Evolutionary conservation across 2,113 vertebrate species (phyloP), one percentile per base, ranked within the genome.

Genomic region (Cyrtonyx montezumae): DNA sequence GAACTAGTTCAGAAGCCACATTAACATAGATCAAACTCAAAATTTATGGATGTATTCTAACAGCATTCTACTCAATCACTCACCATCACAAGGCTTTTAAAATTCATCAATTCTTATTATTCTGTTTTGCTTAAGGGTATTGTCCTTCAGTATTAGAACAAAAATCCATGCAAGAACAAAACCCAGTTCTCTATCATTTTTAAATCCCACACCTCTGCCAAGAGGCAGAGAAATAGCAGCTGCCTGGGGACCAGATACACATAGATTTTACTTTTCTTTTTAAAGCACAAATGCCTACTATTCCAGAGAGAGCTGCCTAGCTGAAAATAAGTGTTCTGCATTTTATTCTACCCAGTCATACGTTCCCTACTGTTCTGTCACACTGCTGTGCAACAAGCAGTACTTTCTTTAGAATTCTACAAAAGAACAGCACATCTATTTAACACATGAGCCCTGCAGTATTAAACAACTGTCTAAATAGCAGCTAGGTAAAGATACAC

Each of bases 321-420:
- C 70, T 37, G 36, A 53, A 69, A 84, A 53, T 15, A 86, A 87
- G 68, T 2, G 14, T 73, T 93, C 36, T 88, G 77, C 66, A 71
- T 93, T 96, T 91, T 71, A 84, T 95, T 96, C 62, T 88, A 93
- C 28, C 79, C 30, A 94, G 92, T 95, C 94, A 96, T 70, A 94
- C 0, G 25, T 62, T 92, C 91, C 59, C 88, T 80, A 73, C 23
- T 10, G 0, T 88, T 95, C 84, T 87, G 94, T 94, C 93, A 87
- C 82, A 63, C 68, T 86, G 88, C 76, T 90, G 77, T 58, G 62
- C 89, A 96, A 96, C 94, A 96, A 96, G 90, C 12, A 62, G 84
- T 22, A 92, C 70, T 91, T 94, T 95, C 95, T 95, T 93, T 91
- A 91, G 74, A 68, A 82, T 94, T 93, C 92, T 9, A 92, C 61